Base-by-base conservation (phyloP, 2,113 vertebrate genomes). In the Pelusios castaneus region DNA sequence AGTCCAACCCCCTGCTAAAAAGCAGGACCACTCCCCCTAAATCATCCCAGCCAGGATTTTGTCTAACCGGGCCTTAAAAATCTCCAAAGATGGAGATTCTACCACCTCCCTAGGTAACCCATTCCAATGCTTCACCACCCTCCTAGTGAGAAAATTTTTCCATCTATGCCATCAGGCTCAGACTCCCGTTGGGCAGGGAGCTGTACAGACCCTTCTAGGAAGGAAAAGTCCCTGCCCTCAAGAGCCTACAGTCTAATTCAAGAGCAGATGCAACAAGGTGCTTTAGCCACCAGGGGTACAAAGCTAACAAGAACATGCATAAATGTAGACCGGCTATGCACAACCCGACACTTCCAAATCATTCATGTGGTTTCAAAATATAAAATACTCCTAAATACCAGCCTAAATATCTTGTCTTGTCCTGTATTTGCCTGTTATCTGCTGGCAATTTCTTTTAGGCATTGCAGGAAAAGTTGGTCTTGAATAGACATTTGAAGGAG, bases 211-310 rank as follows among this genome's bases (percentile, higher is more conserved):
- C 19, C n/a, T n/a, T 5, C 19, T 45, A 75, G 24, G 73, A 45
- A 27, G 24, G 43, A 12, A 14, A 24, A 58, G 25, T 58, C 29
- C 56, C 56, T 58, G 56, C 29, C 56, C 25, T 8, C 56, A 38
- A 67, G n/a, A 70, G 4, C 19, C n/a, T 38, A n/a, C 7, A n/a
- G 60, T n/a, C 31, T 67, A 22, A 38, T 11, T 27, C 24, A 24
- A 45, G 6, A 43, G 24, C 27, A 45, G 12, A 43, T 45, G 25
- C 41, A 45, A 45, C 41, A 76, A 76, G 24, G 13, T 25, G 25
- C 22, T 14, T 14, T 76, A 76, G 43, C 22, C 13, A 45, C 43
- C 0, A 0, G 3, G 34, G 55, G 60, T 0, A 1, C 1, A 1
- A 80, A 80, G 3, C 63, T 38, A 82, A 8, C 22, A 34, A 31